Conservation (phyloP, 2,113 vertebrate genomes). For the Forbesichthys agassizii region DNA sequence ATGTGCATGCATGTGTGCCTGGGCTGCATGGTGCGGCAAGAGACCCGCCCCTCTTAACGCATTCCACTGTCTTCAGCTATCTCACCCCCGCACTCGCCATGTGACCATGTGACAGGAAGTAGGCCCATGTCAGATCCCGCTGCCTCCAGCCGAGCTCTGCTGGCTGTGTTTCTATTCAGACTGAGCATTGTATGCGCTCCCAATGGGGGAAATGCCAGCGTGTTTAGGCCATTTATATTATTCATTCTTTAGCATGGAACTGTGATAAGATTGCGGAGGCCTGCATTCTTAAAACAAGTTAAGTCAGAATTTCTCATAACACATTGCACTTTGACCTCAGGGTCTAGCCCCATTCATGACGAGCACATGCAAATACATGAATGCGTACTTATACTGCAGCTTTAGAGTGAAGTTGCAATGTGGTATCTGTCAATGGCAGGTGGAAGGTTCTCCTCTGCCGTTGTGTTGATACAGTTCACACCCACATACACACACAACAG, state of each 20-base stretch:
- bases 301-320: background rate
- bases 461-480: slow-evolving; percentile 60
- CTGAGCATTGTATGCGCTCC: slow-evolving; percentile 24
- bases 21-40: slow-evolving; percentile 42
- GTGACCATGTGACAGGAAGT: slow-evolving; percentile 75
- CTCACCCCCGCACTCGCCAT: slow-evolving; percentile 74
- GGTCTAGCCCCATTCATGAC: background rate
- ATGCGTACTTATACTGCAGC: background rate
- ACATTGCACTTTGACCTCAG: background rate
- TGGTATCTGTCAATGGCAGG: slow-evolving; percentile 47
- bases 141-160: slow-evolving; percentile 52
- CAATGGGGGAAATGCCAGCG: slow-evolving; percentile 9
- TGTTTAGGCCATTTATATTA: background rate
- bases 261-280: background rate
- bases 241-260: background rate
- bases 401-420: slow-evolving; percentile 9
- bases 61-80: slow-evolving; percentile 71
- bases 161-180: slow-evolving; percentile 54
- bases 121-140: slow-evolving; percentile 71
- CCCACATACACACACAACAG: slow-evolving; percentile 26
- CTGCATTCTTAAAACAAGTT: background rate
- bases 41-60: slow-evolving; percentile 73
- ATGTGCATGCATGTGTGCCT: slow-evolving; percentile 3
- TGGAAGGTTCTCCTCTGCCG: slow-evolving; percentile 45
- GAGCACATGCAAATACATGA: slow-evolving; percentile 6